phyloP scores from a whole-genome alignment of 1,140 invertebrate genomes.

The Heliconius nattereri region DNA sequence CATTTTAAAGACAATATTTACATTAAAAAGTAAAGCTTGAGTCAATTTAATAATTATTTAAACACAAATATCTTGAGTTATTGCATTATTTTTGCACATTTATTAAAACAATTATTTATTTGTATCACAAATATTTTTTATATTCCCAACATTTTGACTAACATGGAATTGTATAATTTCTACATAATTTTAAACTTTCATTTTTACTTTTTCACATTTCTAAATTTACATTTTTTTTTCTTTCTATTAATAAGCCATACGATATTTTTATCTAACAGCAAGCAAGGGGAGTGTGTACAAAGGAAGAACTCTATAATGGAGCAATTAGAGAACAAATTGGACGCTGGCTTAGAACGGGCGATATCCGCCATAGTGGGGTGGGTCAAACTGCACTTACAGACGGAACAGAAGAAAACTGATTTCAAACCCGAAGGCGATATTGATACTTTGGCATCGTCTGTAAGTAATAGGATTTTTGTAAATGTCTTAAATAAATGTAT shows the following conservation, averaged over 20 bases:
- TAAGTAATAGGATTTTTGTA: conserved; percentile 52
- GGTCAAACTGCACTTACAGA: conserved; percentile 94
- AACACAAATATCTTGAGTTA: no score
- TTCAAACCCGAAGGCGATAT: conserved; percentile 96
- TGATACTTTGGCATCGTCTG: conserved; percentile 88
- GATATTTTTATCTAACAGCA: conserved; percentile 75
- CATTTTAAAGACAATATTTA: no score
- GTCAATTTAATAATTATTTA: no score
- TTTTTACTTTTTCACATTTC: no score
- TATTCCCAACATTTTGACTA: no score
- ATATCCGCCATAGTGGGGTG: conserved; percentile 94
- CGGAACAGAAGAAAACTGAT: conserved; percentile 97
- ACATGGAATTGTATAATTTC: no score
- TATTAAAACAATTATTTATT: no score
- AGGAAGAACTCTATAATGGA: conserved; percentile 93
- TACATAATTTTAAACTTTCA: no score
- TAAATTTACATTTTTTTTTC: no score
- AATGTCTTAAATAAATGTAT: background rate
- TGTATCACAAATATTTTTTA: no score
- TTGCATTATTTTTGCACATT: no score
- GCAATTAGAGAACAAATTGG: conserved; percentile 95
- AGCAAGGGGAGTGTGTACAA: conserved; percentile 92
- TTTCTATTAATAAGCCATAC: background rate
- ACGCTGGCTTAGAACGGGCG: conserved; percentile 93
- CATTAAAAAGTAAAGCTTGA: no score